These are phyloP conservation scores for Decapterus maruadsi DNA, from an alignment of 2,797 vertebrate genomes.

Conservation along the genomic window DNA sequence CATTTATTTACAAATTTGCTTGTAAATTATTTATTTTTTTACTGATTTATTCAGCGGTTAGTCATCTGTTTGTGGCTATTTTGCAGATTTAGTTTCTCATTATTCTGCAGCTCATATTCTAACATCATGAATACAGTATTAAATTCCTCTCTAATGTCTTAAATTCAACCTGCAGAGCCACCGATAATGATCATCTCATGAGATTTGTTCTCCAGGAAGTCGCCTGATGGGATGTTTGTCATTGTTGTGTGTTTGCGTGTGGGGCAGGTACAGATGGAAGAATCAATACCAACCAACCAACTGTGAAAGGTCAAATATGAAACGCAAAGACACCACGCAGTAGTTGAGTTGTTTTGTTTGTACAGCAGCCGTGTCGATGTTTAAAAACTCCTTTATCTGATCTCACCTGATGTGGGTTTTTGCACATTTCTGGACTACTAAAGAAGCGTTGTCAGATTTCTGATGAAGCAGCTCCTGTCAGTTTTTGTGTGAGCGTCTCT, in stretches of 20 bases:
- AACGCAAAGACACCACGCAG: no score
- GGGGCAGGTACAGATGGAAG: background rate
- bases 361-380: background rate
- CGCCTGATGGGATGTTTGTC: background rate
- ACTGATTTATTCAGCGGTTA: background rate
- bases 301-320: background rate
- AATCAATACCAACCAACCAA: background rate
- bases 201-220: background rate
- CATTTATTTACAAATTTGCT: no score
- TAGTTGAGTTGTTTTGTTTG: background rate
- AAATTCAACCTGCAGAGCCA: background rate
- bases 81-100: background rate
- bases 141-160: background rate
- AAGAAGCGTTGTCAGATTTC: background rate
- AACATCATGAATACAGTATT: background rate
- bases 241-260: background rate
- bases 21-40: background rate
- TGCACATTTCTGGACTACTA: background rate
- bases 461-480: background rate
- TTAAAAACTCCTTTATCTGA: background rate
- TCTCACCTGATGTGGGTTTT: background rate
- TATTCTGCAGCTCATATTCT: background rate
- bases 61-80: background rate
- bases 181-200: background rate
- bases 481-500: background rate